These are phyloP conservation scores for Pantala flavescens DNA, from an alignment of 1,140 invertebrate species.

Conservation along the genomic window DNA sequence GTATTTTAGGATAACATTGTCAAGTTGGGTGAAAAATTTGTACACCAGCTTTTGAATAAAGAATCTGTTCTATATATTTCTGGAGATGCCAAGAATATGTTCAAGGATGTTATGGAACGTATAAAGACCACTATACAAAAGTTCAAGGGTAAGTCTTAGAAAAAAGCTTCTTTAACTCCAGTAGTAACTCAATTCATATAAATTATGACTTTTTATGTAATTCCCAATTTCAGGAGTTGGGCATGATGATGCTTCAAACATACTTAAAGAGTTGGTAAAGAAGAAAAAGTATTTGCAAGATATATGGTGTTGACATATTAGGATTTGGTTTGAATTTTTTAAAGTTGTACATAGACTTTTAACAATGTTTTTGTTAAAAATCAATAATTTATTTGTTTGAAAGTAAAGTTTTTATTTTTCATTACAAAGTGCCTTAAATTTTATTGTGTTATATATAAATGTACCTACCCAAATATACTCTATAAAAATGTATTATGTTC, in stretches of 20 bases:
- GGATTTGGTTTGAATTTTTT: conserved; percentile 17
- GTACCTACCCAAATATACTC: too few species aligned
- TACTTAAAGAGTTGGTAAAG: conserved; percentile 34
- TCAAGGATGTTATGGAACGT: conserved; percentile 49
- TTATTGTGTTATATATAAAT: too few species aligned
- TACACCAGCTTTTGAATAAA: conserved; percentile 43
- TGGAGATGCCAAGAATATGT: conserved; percentile 64
- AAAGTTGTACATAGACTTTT: too few species aligned
- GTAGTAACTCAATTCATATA: too few species aligned
- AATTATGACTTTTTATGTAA: too few species aligned
- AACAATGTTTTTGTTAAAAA: too few species aligned
- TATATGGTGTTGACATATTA: conserved; percentile 38
- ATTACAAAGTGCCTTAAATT: too few species aligned
- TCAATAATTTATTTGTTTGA: too few species aligned
- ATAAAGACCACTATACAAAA: conserved; percentile 44
- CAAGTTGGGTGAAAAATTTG: conserved; percentile 42
- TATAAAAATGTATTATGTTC: too few species aligned
- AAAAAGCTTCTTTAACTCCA: too few species aligned
- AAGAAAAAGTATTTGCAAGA: conserved; percentile 42
- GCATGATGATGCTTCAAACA: conserved; percentile 31
- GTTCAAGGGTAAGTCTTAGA: conserved; percentile 29
- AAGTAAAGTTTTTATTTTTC: too few species aligned
- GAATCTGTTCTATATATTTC: conserved; percentile 58
- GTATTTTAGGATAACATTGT: conserved; percentile 37
- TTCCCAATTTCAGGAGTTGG: neutral